phyloP scores from a whole-genome alignment of 2,113 vertebrate genomes.

The Aleadryas rufinucha region DNA sequence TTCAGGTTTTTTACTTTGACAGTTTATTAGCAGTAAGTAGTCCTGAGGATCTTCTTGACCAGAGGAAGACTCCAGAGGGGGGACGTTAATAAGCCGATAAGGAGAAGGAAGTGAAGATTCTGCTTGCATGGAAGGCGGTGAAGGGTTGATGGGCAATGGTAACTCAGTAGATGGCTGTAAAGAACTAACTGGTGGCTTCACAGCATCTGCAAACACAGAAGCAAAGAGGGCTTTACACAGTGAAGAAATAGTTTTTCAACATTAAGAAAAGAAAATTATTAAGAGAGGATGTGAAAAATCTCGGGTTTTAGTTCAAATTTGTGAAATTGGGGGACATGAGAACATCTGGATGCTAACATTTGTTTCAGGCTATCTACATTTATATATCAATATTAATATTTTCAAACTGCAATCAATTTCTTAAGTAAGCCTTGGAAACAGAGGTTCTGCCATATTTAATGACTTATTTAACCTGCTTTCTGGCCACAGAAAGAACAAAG shows the following conservation, averaged over 20 bases:
- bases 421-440: neutral
- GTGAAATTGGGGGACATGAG: neutral
- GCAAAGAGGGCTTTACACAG: neutral
- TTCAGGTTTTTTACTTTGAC: constrained; percentile 98
- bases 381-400: neutral
- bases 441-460: neutral
- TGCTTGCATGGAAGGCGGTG: constrained; percentile 63
- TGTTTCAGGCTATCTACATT: neutral
- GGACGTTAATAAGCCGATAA: constrained; percentile 90
- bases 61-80: constrained; percentile 84
- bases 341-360: neutral
- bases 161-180: constrained; percentile 79
- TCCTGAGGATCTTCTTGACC: constrained; percentile 94
- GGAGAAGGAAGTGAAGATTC: constrained; percentile 85
- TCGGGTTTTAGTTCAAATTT: neutral
- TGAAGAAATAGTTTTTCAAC: neutral
- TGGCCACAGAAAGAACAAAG: neutral
- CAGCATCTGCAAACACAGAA: constrained; percentile 70
- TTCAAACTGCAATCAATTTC: neutral
- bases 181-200: constrained; percentile 82
- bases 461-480: neutral
- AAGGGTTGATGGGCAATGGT: constrained; percentile 74
- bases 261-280: neutral
- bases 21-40: constrained; percentile 95
- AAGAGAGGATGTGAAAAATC: neutral